phyloP scores from a whole-genome alignment of 2,888 invertebrate species.

The Micropterix aruncella region DNA sequence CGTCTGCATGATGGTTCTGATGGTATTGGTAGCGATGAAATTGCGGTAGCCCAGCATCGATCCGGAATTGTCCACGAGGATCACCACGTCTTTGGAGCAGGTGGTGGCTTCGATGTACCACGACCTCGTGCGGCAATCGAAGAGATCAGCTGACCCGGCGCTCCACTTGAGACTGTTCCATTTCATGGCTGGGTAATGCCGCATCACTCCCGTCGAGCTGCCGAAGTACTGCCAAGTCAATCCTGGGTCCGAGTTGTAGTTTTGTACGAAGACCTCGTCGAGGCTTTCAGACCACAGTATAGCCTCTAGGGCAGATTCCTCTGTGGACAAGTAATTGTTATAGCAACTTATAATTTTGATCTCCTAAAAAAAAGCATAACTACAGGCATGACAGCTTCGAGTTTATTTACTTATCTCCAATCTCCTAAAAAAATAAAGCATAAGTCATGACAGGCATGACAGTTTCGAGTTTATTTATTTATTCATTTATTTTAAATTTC shows the following conservation, averaged over 20 bases:
- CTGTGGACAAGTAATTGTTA: too few species aligned
- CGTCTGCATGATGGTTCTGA: constrained; percentile 80
- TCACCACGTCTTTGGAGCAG: constrained; percentile 93
- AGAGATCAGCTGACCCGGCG: constrained; percentile 46
- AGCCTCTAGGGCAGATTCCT: constrained; percentile 23
- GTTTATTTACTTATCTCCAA: constrained; percentile 2
- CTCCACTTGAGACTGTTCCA: constrained; percentile 40
- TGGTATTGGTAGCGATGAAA: constrained; percentile 72
- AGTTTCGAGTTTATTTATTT: constrained; percentile 1
- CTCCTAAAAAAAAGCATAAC: constrained; percentile 3
- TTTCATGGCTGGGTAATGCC: constrained; percentile 78
- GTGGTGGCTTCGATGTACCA: constrained; percentile 98
- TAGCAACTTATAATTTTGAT: too few species aligned
- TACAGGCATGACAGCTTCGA: too few species aligned
- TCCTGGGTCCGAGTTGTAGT: constrained; percentile 79
- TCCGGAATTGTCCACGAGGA: constrained; percentile 89
- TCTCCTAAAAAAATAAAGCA: constrained; percentile 1
- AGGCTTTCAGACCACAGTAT: constrained; percentile 85
- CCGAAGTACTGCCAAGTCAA: constrained; percentile 97
- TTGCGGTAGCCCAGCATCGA: constrained; percentile 83
- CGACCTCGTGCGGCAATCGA: constrained; percentile 82
- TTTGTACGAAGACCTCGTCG: constrained; percentile 70
- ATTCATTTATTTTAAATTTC: too few species aligned
- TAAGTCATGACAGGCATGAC: neutral
- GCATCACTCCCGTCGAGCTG: constrained; percentile 80